A percentile compares a stretch with the other conserved stretches of the same genome.
These are phyloP conservation scores for Lasius fuliginosus DNA, from an alignment of 2,888 invertebrate species.

Conservation along the genomic window DNA sequence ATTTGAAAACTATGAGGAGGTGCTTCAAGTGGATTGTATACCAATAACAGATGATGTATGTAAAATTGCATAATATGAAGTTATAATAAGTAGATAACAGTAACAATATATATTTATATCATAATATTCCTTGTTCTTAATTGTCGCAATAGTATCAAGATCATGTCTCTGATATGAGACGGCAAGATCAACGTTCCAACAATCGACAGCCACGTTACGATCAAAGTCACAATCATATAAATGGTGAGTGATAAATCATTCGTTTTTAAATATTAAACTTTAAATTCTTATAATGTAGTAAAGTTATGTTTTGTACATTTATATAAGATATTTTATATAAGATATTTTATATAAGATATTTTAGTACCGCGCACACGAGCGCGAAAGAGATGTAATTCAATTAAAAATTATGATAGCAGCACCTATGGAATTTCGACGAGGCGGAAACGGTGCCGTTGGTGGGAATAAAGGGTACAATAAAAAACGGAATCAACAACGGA, in stretches of 20 bases:
- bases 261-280: not conserved
- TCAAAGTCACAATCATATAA: constrained; percentile 80
- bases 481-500: constrained; percentile 82
- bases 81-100: not conserved
- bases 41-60: constrained; percentile 87
- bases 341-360: not conserved
- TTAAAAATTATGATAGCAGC: constrained; percentile 52
- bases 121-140: constrained; percentile 32
- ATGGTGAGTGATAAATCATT: constrained; percentile 69
- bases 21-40: constrained; percentile 93
- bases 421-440: constrained; percentile 82
- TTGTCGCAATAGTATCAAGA: constrained; percentile 71
- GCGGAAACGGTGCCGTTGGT: constrained; percentile 76
- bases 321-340: not conserved
- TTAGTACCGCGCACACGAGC: not conserved
- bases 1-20: constrained; percentile 96
- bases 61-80: constrained; percentile 28
- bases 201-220: constrained; percentile 82
- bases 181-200: constrained; percentile 78
- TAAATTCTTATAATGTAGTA: not conserved
- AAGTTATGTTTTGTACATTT: not conserved
- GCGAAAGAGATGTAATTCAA: not conserved
- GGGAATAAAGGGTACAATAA: constrained; percentile 76
- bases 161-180: constrained; percentile 72
- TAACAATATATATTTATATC: not conserved